Evolutionary conservation across 2,888 invertebrate genomes (phyloP), one percentile per base, ranked within the genome.

Genomic region (Cremastinae sp.): DNA sequence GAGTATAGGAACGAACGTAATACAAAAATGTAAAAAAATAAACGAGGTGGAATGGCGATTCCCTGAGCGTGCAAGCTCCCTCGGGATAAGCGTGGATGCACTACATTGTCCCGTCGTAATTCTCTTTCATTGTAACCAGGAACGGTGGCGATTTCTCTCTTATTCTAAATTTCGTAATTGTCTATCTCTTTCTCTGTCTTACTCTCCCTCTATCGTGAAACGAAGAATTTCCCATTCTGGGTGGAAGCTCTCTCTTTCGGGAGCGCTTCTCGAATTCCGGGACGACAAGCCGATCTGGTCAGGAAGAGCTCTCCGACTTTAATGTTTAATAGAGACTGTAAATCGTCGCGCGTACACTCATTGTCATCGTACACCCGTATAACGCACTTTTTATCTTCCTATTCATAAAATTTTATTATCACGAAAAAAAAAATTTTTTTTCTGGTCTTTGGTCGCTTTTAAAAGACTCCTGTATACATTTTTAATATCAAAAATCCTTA

Each of bases 301-400:
- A n/a, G 53, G 14, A 7, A 8, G 5, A 8, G 16, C 9, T 49
- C 51, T 53, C 72, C 61, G 55, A 70, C 75, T 56, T 2, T 28
- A 55, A 70, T 75, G 70, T 70, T 75, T 75, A 75, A 75, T 74
- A 74, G 74, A 74, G 74, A 70, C 69, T 64, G 74, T 74, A 70
- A 74, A 74, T 74, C 64, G 74, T 74, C 41, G 43, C 43, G 51
- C 58, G 69, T 64, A 47, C 35, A 41, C 51, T 64, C 74, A 70
- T 74, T 74, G 74, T 69, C 74, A 43, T 49, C 62, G n/a, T 16
- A 12, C 20, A 35, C 58, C 22, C 20, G 20, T 18, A 49, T 16
- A 43, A n/a, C 22, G 4, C 41, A 41, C 41, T 41, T 41, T 22
- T 9, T 37, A 64, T 56, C 64, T 71, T 64, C 47, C 20, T n/a